Evolutionary conservation across 2,113 vertebrate species (phyloP).

Genomic region (Verasper variegatus): DNA sequence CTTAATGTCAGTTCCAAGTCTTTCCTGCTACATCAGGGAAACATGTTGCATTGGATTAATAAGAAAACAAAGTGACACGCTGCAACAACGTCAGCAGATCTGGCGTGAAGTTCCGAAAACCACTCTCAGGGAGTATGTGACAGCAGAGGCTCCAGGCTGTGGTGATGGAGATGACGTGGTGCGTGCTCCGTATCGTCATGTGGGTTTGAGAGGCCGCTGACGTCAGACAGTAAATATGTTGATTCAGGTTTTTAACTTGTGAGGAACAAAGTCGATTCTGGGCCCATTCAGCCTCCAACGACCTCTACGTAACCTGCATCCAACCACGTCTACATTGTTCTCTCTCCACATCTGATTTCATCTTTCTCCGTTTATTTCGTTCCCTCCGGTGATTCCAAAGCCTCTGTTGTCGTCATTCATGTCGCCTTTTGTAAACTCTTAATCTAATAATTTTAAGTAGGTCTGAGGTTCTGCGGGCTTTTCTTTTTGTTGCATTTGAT

Average conservation of each 20-base stretch:
- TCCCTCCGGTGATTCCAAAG: not conserved
- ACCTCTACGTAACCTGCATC: not conserved
- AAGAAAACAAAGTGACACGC: not conserved
- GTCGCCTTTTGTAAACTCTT: not conserved
- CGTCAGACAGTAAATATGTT: not conserved
- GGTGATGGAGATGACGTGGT: not conserved
- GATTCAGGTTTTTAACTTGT: conserved; percentile 29
- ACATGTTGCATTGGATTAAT: not conserved
- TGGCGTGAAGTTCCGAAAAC: conserved; percentile 1
- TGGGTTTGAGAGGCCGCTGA: conserved; percentile 20
- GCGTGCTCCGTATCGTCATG: conserved; percentile 4
- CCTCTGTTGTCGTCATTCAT: not conserved
- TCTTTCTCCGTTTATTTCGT: not conserved
- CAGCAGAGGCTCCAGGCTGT: conserved; percentile 48
- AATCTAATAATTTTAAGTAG: not conserved
- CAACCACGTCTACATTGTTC: not conserved
- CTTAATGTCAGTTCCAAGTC: not conserved
- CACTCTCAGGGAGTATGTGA: conserved; percentile 13
- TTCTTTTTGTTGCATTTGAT: not conserved
- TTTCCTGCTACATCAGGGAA: not conserved
- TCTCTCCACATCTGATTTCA: not conserved
- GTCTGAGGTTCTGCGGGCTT: not conserved
- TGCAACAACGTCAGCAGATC: conserved; percentile 19
- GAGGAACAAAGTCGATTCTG: not conserved
- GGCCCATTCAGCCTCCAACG: not conserved